Percentiles rank a stretch among this genome's conserved stretches.
These are phyloP conservation scores for Dorcus parallelipipedus DNA, from an alignment of 2,888 invertebrate species.

Conservation along the genomic window DNA sequence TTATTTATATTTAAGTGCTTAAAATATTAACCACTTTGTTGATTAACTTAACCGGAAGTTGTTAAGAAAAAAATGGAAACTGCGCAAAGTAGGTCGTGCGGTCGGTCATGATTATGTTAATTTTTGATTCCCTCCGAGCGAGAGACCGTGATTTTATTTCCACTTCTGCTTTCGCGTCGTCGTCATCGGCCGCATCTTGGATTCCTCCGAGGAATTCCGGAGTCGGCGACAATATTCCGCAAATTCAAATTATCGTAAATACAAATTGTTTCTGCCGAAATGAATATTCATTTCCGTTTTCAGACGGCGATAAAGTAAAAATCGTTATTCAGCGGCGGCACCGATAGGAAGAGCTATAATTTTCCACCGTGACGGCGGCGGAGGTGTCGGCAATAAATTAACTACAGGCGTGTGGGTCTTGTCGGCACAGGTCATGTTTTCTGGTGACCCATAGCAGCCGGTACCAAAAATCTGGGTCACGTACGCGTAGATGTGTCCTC, in stretches of 20 bases:
- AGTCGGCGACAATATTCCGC: constrained; percentile 1
- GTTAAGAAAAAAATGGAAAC: too few relatives aligned
- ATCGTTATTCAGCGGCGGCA: constrained; percentile 36
- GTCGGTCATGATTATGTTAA: background rate
- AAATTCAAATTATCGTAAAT: constrained; percentile 29
- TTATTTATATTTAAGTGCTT: too few relatives aligned
- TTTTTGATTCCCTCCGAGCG: background rate
- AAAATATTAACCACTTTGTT: too few relatives aligned
- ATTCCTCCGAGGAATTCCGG: background rate
- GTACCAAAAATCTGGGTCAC: constrained; percentile 34
- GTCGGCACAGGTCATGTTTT: constrained; percentile 33
- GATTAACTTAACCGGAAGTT: too few relatives aligned
- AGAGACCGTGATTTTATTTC: background rate
- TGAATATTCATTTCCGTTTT: constrained; percentile 36
- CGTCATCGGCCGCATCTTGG: background rate
- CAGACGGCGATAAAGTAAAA: constrained; percentile 34
- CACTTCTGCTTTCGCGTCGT: background rate
- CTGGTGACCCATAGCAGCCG: constrained; percentile 31
- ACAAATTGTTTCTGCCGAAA: constrained; percentile 29
- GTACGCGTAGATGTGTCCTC: constrained; percentile 10
- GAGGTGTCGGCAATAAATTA: constrained; percentile 36
- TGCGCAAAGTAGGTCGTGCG: too few relatives aligned
- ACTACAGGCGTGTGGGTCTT: constrained; percentile 35
- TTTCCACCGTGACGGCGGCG: constrained; percentile 32
- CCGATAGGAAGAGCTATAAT: constrained; percentile 38